Evolutionary conservation across 2,113 vertebrate species (phyloP), one percentile per base, ranked within the genome.

Genomic region (Sinocyclocheilus anophthalmus): DNA sequence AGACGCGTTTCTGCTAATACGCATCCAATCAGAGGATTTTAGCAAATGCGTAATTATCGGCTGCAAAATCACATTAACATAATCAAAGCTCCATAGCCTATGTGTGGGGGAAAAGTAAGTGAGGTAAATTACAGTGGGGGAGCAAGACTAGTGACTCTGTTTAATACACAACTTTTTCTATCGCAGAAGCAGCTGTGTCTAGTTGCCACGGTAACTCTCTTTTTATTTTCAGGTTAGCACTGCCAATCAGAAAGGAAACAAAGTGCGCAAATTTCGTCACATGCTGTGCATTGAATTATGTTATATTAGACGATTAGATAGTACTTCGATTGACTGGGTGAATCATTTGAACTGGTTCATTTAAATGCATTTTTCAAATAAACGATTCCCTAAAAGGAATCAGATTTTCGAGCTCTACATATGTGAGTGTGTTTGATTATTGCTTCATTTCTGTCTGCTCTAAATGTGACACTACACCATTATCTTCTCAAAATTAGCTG

Each of bases 191-290:
- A 91, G 91, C 92, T 91, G 91, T 79, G 80, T 88, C 90, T 88
- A 86, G 94, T 95, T 93, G 84, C 93, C 91, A 93, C 88, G 90
- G 92, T 83, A 93, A 94, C 94, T 14, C 94, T 12, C 81, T 83
- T 81, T 65, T 86, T 81, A 70, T 84, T 81, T 86, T 79, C 75
- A 80, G 65, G 90, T 91, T 92, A 90, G 89, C 88, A 87, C 84
- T 86, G 88, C 88, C 93, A 92, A 91, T 93, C 93, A 91, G 90
- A 83, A 85, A 85, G 69, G 61, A 86, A 87, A 84, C 76, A 88
- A 88, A 89, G 84, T 84, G 77, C 45, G 30, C 82, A 89, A 90
- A 73, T 76, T 86, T 65, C 57, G 76, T 82, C 61, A 30, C 83
- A 88, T 89, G 91, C 90, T 81, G 91, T 57, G 57, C 90, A 33